Conservation (phyloP, 2,888 invertebrate species). For the Ectropis crepuscularia region DNA sequence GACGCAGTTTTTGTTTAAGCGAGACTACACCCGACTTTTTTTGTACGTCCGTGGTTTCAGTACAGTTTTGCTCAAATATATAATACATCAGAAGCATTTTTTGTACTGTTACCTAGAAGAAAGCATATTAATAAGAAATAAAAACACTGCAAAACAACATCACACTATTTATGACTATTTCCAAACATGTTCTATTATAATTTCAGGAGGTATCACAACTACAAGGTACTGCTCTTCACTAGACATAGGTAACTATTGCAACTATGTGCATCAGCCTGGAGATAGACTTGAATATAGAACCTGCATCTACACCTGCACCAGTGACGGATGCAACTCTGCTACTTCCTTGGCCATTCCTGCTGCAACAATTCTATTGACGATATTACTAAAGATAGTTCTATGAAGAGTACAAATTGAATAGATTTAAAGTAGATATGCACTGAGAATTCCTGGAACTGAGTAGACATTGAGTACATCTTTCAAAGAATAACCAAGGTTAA, state of each 20-base stretch:
- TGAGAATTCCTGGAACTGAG: too few relatives aligned
- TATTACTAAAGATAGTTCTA: slow-evolving; percentile 41
- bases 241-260: slow-evolving; percentile 95
- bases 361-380: slow-evolving; percentile 44
- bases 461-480: too few relatives aligned
- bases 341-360: slow-evolving; percentile 52
- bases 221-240: slow-evolving; percentile 94
- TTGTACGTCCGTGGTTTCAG: too few relatives aligned
- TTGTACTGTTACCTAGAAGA: too few relatives aligned
- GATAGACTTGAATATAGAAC: slow-evolving; percentile 93
- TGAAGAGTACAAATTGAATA: slow-evolving; percentile 29
- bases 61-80: too few relatives aligned
- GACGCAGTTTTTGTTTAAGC: too few relatives aligned
- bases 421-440: not conserved
- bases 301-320: slow-evolving; percentile 93
- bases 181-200: slow-evolving; percentile 2
- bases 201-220: slow-evolving; percentile 94
- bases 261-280: slow-evolving; percentile 94
- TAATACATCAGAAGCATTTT: too few relatives aligned
- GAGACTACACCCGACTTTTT: too few relatives aligned
- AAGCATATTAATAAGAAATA: too few relatives aligned
- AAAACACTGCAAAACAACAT: too few relatives aligned
- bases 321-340: slow-evolving; percentile 93
- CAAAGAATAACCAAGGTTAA: too few relatives aligned
- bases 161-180: not conserved